These are phyloP conservation scores for Drosophila recens DNA, from an alignment of 2,888 invertebrate species.

Conservation along the genomic window DNA sequence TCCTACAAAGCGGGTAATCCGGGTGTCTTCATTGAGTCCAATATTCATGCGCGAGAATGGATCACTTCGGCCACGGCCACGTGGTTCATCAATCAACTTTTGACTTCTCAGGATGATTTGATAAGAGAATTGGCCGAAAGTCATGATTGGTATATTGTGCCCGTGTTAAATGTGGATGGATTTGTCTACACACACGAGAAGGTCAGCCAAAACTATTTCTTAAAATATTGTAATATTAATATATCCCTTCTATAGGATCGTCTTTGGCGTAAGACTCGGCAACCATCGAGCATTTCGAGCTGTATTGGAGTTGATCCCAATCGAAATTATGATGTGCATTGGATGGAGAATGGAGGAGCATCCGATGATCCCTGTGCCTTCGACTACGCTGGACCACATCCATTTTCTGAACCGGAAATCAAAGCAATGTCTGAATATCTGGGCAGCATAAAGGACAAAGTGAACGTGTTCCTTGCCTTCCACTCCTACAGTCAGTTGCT, in stretches of 20 bases:
- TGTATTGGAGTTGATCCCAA: conserved; percentile 83
- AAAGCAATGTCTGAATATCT: conserved; percentile 85
- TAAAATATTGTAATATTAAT: background rate
- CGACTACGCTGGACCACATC: conserved; percentile 86
- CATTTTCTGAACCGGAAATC: conserved; percentile 87
- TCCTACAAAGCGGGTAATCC: conserved; percentile 84
- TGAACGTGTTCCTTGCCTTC: conserved; percentile 87
- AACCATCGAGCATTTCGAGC: conserved; percentile 74
- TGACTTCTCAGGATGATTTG: conserved; percentile 87
- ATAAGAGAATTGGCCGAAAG: conserved; percentile 87
- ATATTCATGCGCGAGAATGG: conserved; percentile 90
- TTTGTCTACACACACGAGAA: conserved; percentile 88
- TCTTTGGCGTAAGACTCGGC: conserved; percentile 88
- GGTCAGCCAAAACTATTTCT: conserved; percentile 84
- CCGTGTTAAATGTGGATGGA: conserved; percentile 90
- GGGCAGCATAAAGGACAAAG: conserved; percentile 80
- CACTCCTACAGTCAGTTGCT: conserved; percentile 88
- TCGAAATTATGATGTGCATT: conserved; percentile 79
- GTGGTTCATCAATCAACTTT: conserved; percentile 89
- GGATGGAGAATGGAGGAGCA: conserved; percentile 85
- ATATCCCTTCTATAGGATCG: conserved; percentile 84
- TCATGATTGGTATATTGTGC: conserved; percentile 91
- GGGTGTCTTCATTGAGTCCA: conserved; percentile 86
- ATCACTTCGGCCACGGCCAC: conserved; percentile 89
- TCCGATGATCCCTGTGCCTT: conserved; percentile 84